Conservation (phyloP, 2,797 vertebrate species). For the Girardinus metallicus region DNA sequence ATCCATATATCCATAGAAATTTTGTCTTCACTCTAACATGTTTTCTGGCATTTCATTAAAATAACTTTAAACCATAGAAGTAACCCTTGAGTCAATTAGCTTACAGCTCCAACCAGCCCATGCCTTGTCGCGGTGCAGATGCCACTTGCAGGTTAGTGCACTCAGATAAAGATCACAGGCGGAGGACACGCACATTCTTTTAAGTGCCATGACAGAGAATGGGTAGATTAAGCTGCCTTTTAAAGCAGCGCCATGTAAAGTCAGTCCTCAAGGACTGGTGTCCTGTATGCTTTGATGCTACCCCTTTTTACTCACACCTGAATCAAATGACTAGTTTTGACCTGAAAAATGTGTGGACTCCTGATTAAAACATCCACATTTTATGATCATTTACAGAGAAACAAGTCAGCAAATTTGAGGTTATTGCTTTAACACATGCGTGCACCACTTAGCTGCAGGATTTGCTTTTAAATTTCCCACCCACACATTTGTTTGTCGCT, state of each 20-base stretch:
- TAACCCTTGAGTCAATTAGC: background rate
- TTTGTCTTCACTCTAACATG: background rate
- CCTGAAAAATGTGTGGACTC: background rate
- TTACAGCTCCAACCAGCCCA: background rate
- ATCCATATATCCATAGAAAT: too few species aligned
- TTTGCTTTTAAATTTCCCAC: conserved; percentile 20
- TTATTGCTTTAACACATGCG: conserved; percentile 22
- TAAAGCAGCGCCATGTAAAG: background rate
- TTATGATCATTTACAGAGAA: conserved; percentile 41
- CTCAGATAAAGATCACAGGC: background rate
- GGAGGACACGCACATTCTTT: background rate
- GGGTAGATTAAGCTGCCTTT: background rate
- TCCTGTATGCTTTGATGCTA: background rate
- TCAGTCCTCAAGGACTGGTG: background rate
- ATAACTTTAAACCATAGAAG: background rate
- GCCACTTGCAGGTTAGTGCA: background rate
- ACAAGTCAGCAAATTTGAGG: conserved; percentile 40
- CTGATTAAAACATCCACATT: conserved; percentile 12
- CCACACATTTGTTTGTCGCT: conserved; percentile 20
- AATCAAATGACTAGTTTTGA: background rate
- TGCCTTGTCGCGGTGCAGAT: background rate
- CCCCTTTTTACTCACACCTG: background rate
- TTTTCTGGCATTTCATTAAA: background rate
- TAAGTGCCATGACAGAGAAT: background rate
- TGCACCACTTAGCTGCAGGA: conserved; percentile 23